A percentile compares a stretch with the other conserved stretches of the same genome.
phyloP scores from a whole-genome alignment of 1,140 invertebrate species.

The Antheraea pernyi region DNA sequence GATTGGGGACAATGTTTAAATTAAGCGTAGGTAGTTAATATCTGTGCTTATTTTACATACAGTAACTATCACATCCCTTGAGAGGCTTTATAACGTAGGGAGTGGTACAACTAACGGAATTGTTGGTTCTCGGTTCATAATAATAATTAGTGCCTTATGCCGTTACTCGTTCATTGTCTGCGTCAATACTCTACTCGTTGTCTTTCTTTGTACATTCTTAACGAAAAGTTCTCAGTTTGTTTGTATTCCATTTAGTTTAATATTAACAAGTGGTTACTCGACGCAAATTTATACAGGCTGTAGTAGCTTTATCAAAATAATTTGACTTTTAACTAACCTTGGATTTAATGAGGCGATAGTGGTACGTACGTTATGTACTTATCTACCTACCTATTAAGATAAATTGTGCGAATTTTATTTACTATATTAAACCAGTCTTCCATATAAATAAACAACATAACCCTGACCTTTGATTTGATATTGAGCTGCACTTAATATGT shows the following conservation, averaged over 20 bases:
- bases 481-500: slow-evolving; percentile 16
- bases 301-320: slow-evolving; percentile 7
- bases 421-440: neutral
- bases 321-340: neutral
- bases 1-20: neutral
- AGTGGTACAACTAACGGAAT: slow-evolving; percentile 49
- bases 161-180: slow-evolving; percentile 72
- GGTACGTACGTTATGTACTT: neutral
- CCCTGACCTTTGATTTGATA: neutral
- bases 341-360: neutral
- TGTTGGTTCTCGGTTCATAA: slow-evolving; percentile 59
- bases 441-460: neutral
- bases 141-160: slow-evolving; percentile 61
- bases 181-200: slow-evolving; percentile 57
- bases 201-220: slow-evolving; percentile 62
- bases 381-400: neutral
- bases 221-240: slow-evolving; percentile 56
- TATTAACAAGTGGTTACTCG: slow-evolving; percentile 18
- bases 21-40: neutral
- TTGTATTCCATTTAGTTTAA: slow-evolving; percentile 48
- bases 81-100: neutral
- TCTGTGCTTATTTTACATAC: neutral
- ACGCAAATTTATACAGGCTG: neutral
- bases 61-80: neutral
- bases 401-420: neutral